Percentiles rank a stretch among this genome's conserved stretches.
Evolutionary conservation across 2,888 invertebrate genomes (phyloP).

Genomic region (Chelonus formosanus): DNA sequence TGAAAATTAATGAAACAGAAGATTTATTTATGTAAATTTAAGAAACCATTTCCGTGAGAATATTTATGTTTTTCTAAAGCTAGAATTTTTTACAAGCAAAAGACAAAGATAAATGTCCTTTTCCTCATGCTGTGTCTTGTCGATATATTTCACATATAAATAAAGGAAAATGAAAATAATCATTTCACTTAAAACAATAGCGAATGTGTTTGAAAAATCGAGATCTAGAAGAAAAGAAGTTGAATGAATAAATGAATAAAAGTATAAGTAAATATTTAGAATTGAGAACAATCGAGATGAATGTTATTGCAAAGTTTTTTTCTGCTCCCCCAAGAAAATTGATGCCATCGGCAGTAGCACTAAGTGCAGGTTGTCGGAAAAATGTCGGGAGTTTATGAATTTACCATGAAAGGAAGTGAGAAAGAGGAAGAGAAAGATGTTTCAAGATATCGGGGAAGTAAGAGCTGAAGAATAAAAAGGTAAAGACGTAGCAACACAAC

Average conservation of each 20-base stretch:
- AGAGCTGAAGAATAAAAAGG: conserved; percentile 20
- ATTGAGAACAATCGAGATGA: background rate
- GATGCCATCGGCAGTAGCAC: conserved; percentile 24
- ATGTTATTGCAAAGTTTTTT: conserved; percentile 16
- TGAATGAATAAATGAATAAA: conserved; percentile 13
- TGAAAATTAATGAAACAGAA: too few species aligned
- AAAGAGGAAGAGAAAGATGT: conserved; percentile 10
- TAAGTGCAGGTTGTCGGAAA: conserved; percentile 32
- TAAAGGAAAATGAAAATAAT: too few species aligned
- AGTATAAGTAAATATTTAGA: conserved; percentile 11
- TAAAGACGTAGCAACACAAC: conserved; percentile 17
- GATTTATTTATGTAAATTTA: too few species aligned
- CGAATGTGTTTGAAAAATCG: background rate
- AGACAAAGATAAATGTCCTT: too few species aligned
- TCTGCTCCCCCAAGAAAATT: conserved; percentile 19
- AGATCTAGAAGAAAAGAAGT: background rate
- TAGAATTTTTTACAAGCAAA: too few species aligned
- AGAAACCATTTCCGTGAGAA: too few species aligned
- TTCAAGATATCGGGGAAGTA: conserved; percentile 16
- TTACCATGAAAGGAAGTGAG: conserved; percentile 26
- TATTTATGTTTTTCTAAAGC: too few species aligned
- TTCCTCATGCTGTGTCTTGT: too few species aligned
- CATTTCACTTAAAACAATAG: background rate
- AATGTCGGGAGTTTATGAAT: conserved; percentile 27
- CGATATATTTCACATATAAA: too few species aligned